A percentile compares a stretch with the other conserved stretches of the same genome.
Evolutionary conservation across 2,797 vertebrate genomes (phyloP).

Genomic region (Rhinella marina): DNA sequence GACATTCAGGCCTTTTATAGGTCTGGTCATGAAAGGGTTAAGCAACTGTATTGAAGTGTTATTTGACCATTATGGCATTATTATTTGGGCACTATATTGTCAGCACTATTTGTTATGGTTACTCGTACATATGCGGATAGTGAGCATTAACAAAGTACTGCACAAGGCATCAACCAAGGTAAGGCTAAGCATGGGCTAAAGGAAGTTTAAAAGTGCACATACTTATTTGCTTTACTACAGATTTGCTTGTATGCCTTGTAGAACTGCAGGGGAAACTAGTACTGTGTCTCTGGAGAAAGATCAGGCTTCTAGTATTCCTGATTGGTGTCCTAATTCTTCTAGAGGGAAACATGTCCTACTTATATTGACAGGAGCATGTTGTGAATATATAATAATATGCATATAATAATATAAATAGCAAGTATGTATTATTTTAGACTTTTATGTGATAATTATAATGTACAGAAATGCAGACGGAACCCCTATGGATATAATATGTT

Average conservation of each 20-base stretch:
- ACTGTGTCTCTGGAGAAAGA: not conserved
- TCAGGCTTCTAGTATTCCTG: not conserved
- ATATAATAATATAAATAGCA: not conserved
- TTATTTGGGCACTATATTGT: too few species aligned
- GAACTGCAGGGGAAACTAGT: not conserved
- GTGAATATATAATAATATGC: constrained; percentile 8
- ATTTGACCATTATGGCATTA: too few species aligned
- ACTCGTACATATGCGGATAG: too few species aligned
- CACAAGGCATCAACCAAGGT: too few species aligned
- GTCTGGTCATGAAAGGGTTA: too few species aligned
- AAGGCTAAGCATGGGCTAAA: too few species aligned
- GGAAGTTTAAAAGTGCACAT: not conserved
- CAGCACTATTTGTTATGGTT: too few species aligned
- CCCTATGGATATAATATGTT: not conserved
- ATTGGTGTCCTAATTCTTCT: not conserved
- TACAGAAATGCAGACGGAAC: not conserved
- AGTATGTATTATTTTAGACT: not conserved
- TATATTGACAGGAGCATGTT: not conserved
- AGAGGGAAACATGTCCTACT: not conserved
- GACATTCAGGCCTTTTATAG: too few species aligned
- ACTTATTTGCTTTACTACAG: not conserved
- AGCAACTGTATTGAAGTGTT: too few species aligned
- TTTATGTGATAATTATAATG: not conserved
- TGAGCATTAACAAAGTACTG: too few species aligned
- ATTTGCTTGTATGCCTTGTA: not conserved